Base-by-base conservation (phyloP, 30 jellyfish, hydroid and myxozoan species). In the Aurelia coerulea region DNA sequence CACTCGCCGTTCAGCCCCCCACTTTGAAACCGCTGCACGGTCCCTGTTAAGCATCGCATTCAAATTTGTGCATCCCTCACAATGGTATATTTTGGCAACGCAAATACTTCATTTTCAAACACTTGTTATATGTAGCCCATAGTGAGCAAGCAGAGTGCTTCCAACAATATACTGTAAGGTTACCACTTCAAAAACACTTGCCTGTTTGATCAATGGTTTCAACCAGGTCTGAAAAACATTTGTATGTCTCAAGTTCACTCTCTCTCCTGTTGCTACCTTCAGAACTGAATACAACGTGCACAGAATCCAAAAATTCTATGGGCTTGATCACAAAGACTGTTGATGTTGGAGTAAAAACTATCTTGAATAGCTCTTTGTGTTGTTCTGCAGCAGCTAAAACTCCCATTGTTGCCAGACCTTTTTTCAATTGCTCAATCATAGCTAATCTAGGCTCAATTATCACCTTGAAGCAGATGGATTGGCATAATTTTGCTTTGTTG, bases 191-290 rank as follows among this genome's bases (percentile, higher is more conserved):
- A 39, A 23, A 39, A 2, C 9, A 39, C 51, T 39, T 39, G 51
- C 51, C 51, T 39, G 51, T 39, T 39, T 39, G 9, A 2, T 39
- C 51, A 6, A 39, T 39, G 8, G 51, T 39, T 39, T 39, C 51
- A 2, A 39, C 51, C 9, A 39, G 51, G 51, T 39, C 51, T 0
- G 70, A 60, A 60, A 60, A 60, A 12, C 70, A 60, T 60, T 60
- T 60, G 70, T 60, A 60, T 60, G 70, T 60, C 70, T 60, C 13
- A 60, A 60, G 70, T 60, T 60, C 70, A 60, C 17, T 60, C 70
- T 60, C 70, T 12, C 70, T 60, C 70, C 10, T 60, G 70, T 60
- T 60, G 70, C 70, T 60, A 60, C 70, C 70, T 60, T 60, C 70
- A 60, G 70, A 10, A 60, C 70, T 60, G 70, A 60, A 60, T 17